These are phyloP conservation scores for Eurystomus gularis DNA, from an alignment of 2,113 vertebrate genomes.

Conservation along the genomic window DNA sequence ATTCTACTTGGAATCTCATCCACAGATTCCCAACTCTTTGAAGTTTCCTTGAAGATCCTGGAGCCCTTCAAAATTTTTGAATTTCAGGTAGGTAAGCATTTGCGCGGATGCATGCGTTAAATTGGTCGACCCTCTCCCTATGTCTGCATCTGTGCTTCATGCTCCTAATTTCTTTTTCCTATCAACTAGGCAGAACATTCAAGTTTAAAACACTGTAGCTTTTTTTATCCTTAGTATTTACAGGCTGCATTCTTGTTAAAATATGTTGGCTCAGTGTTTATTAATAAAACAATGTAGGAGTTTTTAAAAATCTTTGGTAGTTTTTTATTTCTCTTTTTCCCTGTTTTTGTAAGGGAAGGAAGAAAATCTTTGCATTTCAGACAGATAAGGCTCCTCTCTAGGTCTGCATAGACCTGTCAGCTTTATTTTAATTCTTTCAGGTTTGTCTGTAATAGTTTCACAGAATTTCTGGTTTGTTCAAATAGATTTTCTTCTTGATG, in stretches of 20 bases:
- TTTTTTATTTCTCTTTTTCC: neutral
- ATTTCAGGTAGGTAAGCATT: constrained; percentile 73
- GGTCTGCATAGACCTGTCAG: neutral
- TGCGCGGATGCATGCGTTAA: constrained; percentile 71
- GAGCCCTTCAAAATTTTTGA: constrained; percentile 73
- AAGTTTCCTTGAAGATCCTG: constrained; percentile 70
- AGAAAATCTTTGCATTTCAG: neutral
- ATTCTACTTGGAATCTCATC: constrained; percentile 72
- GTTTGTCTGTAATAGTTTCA: neutral
- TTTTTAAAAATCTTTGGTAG: neutral
- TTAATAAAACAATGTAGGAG: neutral
- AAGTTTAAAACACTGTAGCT: neutral
- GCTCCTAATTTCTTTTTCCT: constrained; percentile 59
- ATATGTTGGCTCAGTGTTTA: neutral
- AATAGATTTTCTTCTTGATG: neutral
- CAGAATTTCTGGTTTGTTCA: neutral
- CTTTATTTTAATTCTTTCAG: neutral
- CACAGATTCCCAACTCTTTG: constrained; percentile 71
- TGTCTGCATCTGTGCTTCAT: constrained; percentile 71
- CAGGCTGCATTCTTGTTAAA: neutral
- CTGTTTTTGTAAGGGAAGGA: neutral
- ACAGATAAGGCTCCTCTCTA: neutral
- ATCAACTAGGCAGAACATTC: constrained; percentile 16
- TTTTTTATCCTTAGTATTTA: neutral
- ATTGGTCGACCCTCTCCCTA: constrained; percentile 73